These are phyloP conservation scores for Pseudoips prasinana DNA, from an alignment of 2,888 invertebrate genomes.

Conservation along the genomic window DNA sequence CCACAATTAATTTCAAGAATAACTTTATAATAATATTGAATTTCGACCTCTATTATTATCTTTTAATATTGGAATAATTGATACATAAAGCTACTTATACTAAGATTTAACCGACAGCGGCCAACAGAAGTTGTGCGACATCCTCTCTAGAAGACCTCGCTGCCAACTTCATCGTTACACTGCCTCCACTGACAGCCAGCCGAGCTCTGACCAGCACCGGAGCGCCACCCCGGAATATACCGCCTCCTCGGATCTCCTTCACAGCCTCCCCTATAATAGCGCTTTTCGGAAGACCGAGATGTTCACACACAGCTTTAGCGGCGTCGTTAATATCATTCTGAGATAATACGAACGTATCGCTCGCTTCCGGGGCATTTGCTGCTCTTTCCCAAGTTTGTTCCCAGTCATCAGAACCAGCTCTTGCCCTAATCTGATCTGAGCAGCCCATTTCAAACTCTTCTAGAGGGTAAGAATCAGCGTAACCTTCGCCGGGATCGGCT, in stretches of 20 bases:
- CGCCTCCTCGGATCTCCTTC: conserved; percentile 77
- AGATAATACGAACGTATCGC: conserved; percentile 95
- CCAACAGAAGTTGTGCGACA: conserved; percentile 92
- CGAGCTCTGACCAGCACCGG: conserved; percentile 94
- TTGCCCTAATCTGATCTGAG: conserved; percentile 62
- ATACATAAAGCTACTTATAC: conserved; percentile 1
- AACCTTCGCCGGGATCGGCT: conserved; percentile 97
- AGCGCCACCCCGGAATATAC: conserved; percentile 94
- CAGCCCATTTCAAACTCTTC: conserved; percentile 87
- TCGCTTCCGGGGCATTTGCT: conserved; percentile 86
- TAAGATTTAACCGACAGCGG: conserved; percentile 88
- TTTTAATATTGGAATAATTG: no score
- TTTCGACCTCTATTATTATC: no score
- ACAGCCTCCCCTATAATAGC: conserved; percentile 65
- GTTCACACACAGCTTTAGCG: conserved; percentile 66
- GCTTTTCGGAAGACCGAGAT: conserved; percentile 57
- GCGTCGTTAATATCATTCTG: conserved; percentile 64
- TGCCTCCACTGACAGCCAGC: conserved; percentile 85
- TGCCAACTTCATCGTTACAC: conserved; percentile 97
- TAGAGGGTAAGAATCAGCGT: conserved; percentile 96
- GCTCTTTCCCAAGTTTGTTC: conserved; percentile 90
- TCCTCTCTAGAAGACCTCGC: conserved; percentile 93
- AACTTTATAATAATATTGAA: no score
- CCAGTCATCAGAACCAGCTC: conserved; percentile 60
- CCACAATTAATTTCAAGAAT: no score